Evolutionary conservation across 2,113 vertebrate species (phyloP), one percentile per base, ranked within the genome.

Genomic region (Hemicordylus capensis): DNA sequence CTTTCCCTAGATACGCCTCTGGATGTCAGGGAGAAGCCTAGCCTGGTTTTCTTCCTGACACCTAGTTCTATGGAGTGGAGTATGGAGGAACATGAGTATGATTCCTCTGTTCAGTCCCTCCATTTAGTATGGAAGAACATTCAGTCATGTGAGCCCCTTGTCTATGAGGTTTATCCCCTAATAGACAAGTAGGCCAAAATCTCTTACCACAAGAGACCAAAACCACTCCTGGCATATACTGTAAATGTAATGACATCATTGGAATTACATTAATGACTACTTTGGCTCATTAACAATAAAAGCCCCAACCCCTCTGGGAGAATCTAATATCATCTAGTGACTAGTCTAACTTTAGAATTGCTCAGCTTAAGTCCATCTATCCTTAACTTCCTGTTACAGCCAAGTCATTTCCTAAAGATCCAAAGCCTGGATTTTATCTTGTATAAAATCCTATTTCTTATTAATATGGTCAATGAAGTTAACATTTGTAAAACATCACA

Each of bases 271-370:
- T 66, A 80, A n/a, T 86, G 78, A 83, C 85, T 83, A 84, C 85
- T 91, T 83, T 84, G 6, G 81, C 89, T 90, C 90, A 85, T 89
- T 91, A 91, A 88, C 58, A 39, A 88, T 83, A 90, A 89, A 63
- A 86, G 28, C 44, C 91, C 63, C 84, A 88, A 61, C 37, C 74
- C 85, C 72, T 88, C 70, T 82, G 76, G 77, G 79, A 64, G 58
- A 44, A 84, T 77, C 82, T 91, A 81, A 75, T 90, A 88, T 85
- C 89, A 73, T 93, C 76, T 59, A 80, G 28, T 4, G 85, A 81
- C 31, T 82, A 22, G 2, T 3, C 80, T 3, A 28, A 84, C 1
- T 59, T 91, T 69, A 87, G 54, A 34, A 80, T 46, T 72, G 22
- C 12, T 85, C 58, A 1, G 26, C 86, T 90, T 90, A 82, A 74